A percentile compares a stretch with the other conserved stretches of the same genome.
These are phyloP conservation scores for Ceriagrion tenellum DNA, from an alignment of 2,888 invertebrate genomes.

Conservation along the genomic window DNA sequence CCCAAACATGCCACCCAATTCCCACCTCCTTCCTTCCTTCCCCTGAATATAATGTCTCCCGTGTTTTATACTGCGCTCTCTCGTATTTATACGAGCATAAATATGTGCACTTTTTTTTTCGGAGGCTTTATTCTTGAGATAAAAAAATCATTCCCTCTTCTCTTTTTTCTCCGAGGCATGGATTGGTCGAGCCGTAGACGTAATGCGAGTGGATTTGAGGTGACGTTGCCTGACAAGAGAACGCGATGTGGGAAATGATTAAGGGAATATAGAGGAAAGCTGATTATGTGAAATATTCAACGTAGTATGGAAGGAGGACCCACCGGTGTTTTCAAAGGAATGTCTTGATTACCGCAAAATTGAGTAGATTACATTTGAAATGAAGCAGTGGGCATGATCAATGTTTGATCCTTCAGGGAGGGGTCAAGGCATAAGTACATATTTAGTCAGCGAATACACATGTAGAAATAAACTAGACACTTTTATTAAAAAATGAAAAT, in stretches of 20 bases:
- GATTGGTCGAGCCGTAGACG: not conserved
- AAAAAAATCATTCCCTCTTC: not conserved
- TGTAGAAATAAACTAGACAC: no score
- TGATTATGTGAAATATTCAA: no score
- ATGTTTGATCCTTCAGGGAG: no score
- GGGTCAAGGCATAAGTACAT: no score
- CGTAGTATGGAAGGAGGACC: no score
- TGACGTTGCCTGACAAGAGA: not conserved
- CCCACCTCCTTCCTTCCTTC: not conserved
- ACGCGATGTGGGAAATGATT: not conserved
- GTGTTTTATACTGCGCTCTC: not conserved
- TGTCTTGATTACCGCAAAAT: no score
- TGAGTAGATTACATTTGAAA: no score
- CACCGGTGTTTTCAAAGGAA: no score
- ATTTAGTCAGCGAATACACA: no score
- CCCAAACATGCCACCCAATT: no score
- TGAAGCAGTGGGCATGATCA: no score
- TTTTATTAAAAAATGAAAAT: no score
- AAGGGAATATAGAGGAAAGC: not conserved
- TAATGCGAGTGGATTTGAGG: not conserved
- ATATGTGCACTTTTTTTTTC: not conserved
- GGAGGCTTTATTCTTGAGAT: not conserved
- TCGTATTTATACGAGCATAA: not conserved
- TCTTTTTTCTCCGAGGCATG: not conserved
- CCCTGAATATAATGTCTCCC: not conserved